Base-by-base conservation (phyloP, 2,888 invertebrate genomes). In the Apantesis nais region DNA sequence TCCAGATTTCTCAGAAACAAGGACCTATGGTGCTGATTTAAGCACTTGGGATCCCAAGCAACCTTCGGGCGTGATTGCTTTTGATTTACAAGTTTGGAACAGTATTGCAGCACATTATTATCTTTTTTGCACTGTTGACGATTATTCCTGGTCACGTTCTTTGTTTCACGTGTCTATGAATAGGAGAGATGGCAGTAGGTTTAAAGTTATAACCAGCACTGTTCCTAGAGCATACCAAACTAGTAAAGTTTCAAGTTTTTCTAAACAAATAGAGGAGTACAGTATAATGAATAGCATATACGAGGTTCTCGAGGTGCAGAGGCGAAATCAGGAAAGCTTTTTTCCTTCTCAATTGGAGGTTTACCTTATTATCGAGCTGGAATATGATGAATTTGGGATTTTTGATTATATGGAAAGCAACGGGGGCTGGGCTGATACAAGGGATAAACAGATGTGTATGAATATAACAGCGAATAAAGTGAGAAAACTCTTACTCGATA, bases 391-490 rank as follows among this genome's bases (percentile, higher is more conserved):
- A 14, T 86, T 79, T 68, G 66, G 83, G 8, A 78, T 79, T 63
- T 85, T 87, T 55, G 89, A 89, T 75, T 85, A 87, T 63, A 74
- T 79, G 19, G 85, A 86, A 62, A 86, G 82, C 25, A 85, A 83
- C 62, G 89, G 90, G 5, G 90, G 89, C 12, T 90, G 89, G 88
- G 89, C 77, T 66, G 91, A 91, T 75, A 85, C 83, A 3, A 81
- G 90, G 61, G 90, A 91, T 72, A 86, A 79, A 76, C 78, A 77
- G 4, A 76, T 92, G 65, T 92, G 92, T 75, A 70, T 25, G 29
- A 88, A 88, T 73, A 81, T 90, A 64, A 92, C 90, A 29, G 69
- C 69, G 2, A 83, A 78, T 67, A 90, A 90, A 83, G 85, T 89
- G 44, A 86, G 84, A 74, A 86, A 84, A 71, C 68, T 86, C 41